A percentile compares a stretch with the other conserved stretches of the same genome.
phyloP scores from a whole-genome alignment of 2,888 invertebrate species.

The Eugnorisma glareosa region DNA sequence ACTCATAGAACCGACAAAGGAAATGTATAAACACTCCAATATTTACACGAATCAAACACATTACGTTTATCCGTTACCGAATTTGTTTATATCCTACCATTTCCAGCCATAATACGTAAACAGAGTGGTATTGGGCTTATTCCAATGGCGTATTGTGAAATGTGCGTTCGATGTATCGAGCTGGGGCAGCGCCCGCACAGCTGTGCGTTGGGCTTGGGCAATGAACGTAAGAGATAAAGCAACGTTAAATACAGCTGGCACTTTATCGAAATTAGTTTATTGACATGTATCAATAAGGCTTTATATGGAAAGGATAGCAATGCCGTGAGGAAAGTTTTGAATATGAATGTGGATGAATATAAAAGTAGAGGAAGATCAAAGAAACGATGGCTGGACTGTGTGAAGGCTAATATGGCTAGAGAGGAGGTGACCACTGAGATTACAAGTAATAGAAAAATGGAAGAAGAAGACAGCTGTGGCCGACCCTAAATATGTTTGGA shows the following conservation, averaged over 20 bases:
- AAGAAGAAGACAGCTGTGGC: not conserved
- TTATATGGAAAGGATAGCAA: not conserved
- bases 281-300: slow-evolving; percentile 15
- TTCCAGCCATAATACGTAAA: slow-evolving; percentile 48
- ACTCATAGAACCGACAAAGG: not conserved
- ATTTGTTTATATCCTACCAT: slow-evolving; percentile 44
- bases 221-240: slow-evolving; percentile 56
- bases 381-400: not conserved
- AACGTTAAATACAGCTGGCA: slow-evolving; percentile 50
- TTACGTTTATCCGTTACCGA: slow-evolving; percentile 40
- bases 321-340: not conserved
- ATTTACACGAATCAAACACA: slow-evolving; percentile 32
- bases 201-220: slow-evolving; percentile 69
- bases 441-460: not conserved
- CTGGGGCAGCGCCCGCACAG: slow-evolving; percentile 66
- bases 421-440: not conserved
- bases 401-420: not conserved
- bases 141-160: slow-evolving; percentile 66
- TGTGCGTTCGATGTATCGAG: slow-evolving; percentile 56
- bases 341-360: not conserved
- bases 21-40: slow-evolving; percentile 23
- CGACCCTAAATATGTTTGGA: not conserved
- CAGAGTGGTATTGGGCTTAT: slow-evolving; percentile 42
- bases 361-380: not conserved
- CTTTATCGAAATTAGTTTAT: slow-evolving; percentile 54